Conservation (phyloP, 2,888 invertebrate species). For the Dermolepida albohirtum region DNA sequence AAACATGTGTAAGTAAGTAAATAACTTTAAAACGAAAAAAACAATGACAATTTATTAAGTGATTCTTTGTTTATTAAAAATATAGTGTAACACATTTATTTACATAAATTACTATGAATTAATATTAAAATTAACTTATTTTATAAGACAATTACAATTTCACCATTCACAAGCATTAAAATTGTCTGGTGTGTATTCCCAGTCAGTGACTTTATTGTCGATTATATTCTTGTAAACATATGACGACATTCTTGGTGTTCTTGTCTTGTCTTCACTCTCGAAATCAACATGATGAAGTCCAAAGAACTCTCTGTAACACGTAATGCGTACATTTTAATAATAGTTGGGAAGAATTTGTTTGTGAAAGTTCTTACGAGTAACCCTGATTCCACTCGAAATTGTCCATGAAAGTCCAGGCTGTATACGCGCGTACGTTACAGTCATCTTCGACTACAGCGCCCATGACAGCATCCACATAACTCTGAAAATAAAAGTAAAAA, state of each 20-base stretch:
- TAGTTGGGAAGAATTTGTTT: too few species aligned
- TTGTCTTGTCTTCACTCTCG: slow-evolving; percentile 63
- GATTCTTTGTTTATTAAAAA: too few species aligned
- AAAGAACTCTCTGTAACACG: slow-evolving; percentile 61
- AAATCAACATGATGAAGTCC: slow-evolving; percentile 77
- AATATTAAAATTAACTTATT: too few species aligned
- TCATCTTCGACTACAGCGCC: slow-evolving; percentile 68
- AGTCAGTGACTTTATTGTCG: slow-evolving; percentile 54
- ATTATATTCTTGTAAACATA: slow-evolving; percentile 67
- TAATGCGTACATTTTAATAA: too few species aligned
- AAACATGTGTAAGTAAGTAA: too few species aligned
- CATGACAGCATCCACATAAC: slow-evolving; percentile 64
- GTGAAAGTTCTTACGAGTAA: slow-evolving; percentile 69
- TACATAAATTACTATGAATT: too few species aligned
- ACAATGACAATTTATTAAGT: too few species aligned
- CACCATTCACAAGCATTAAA: slow-evolving; percentile 8
- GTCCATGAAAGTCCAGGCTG: slow-evolving; percentile 81
- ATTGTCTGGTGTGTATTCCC: slow-evolving; percentile 60
- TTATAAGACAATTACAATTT: too few species aligned
- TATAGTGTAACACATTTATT: too few species aligned
- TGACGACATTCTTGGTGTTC: slow-evolving; percentile 73
- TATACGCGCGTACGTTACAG: slow-evolving; percentile 72
- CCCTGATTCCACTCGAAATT: slow-evolving; percentile 83
- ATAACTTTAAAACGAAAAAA: too few species aligned
- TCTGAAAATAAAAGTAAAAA: slow-evolving; percentile 38